A percentile compares a stretch with the other conserved stretches of the same genome.
Evolutionary conservation across 2,888 invertebrate species (phyloP).

Genomic region (Apotomis capreana): DNA sequence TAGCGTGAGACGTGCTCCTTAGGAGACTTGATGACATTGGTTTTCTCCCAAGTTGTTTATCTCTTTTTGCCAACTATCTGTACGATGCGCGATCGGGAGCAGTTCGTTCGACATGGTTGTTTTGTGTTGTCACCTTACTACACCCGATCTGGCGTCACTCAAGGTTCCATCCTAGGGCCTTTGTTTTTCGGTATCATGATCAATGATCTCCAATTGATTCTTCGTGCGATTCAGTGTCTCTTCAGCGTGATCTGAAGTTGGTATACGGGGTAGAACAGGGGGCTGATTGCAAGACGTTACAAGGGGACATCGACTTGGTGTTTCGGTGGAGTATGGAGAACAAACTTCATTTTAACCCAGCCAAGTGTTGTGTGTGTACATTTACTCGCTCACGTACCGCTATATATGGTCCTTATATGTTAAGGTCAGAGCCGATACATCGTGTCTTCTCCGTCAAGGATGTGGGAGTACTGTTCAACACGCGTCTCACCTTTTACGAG

Average conservation of each 20-base stretch:
- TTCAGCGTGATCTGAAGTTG: neutral
- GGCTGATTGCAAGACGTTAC: conserved; percentile 4
- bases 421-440: conserved; percentile 5
- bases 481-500: too few relatives aligned
- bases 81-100: conserved; percentile 14
- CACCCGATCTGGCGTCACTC: conserved; percentile 41
- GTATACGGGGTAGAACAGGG: conserved; percentile 7
- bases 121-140: conserved; percentile 29
- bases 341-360: neutral
- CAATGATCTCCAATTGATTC: neutral
- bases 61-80: conserved; percentile 37
- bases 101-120: conserved; percentile 31
- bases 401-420: too few relatives aligned
- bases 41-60: conserved; percentile 35
- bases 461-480: too few relatives aligned
- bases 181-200: conserved; percentile 1
- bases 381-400: neutral
- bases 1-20: conserved; percentile 27
- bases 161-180: conserved; percentile 24
- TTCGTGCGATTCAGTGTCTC: neutral
- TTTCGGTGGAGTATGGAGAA: conserved; percentile 12
- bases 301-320: conserved; percentile 9
- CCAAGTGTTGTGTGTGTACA: conserved; percentile 6
- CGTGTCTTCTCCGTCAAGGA: conserved; percentile 6
- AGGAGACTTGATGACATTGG: conserved; percentile 33